phyloP scores from a whole-genome alignment of 2,113 vertebrate genomes.

The Sprattus sprattus region DNA sequence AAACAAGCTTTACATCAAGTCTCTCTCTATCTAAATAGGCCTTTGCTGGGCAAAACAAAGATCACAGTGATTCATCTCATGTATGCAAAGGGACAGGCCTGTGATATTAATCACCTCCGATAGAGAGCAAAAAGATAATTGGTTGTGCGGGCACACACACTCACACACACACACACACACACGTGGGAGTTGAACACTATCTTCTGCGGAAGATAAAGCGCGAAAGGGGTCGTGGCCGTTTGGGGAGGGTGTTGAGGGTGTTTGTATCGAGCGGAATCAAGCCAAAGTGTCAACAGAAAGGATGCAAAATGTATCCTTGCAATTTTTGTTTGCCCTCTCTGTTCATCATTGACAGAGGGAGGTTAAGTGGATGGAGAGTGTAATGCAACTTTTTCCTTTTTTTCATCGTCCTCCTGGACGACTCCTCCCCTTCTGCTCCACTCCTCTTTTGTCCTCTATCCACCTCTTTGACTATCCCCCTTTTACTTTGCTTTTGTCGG shows the following conservation, averaged over 20 bases:
- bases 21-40: slow-evolving; percentile 18
- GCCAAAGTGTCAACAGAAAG: slow-evolving; percentile 71
- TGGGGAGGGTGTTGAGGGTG: neutral
- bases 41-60: slow-evolving; percentile 53
- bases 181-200: slow-evolving; percentile 60
- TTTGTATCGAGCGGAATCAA: slow-evolving; percentile 64
- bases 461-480: neutral
- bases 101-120: slow-evolving; percentile 78
- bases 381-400: neutral
- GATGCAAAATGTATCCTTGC: slow-evolving; percentile 62
- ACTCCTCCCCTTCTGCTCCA: neutral
- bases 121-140: slow-evolving; percentile 79
- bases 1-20: slow-evolving; percentile 15
- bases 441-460: neutral
- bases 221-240: slow-evolving; percentile 39
- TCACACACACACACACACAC: slow-evolving; percentile 9
- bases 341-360: slow-evolving; percentile 27
- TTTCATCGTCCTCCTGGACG: neutral
- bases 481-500: slow-evolving; percentile 39
- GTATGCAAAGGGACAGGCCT: slow-evolving; percentile 62
- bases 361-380: slow-evolving; percentile 41
- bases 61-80: slow-evolving; percentile 55
- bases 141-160: slow-evolving; percentile 63
- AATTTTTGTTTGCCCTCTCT: slow-evolving; percentile 16
- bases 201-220: slow-evolving; percentile 73